Evolutionary conservation across 1,140 invertebrate genomes (phyloP).

Genomic region (Rhagoletis pomonella): DNA sequence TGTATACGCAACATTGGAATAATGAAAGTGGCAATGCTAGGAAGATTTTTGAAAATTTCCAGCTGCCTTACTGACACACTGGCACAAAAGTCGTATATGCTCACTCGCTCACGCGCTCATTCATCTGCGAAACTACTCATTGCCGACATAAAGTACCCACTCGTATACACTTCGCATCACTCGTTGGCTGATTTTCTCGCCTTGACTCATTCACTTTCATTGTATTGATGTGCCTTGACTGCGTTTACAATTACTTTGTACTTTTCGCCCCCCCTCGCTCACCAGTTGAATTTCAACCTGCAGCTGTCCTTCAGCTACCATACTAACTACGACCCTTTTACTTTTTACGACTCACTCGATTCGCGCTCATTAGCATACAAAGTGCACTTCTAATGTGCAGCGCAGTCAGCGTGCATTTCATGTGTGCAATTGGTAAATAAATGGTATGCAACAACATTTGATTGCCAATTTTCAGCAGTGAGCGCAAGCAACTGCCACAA

Average conservation of each 20-base stretch:
- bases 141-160: not conserved
- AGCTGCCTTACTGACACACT: not conserved
- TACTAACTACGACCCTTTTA: not conserved
- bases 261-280: not conserved
- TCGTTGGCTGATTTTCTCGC: too few species aligned
- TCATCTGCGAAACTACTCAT: not conserved
- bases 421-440: slow-evolving; percentile 5
- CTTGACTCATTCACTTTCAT: not conserved
- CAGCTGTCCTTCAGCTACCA: not conserved
- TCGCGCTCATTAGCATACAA: slow-evolving; percentile 16
- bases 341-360: not conserved
- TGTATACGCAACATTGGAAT: too few species aligned
- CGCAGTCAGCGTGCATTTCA: not conserved
- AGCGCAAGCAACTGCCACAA: not conserved
- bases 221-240: not conserved
- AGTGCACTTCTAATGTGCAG: slow-evolving; percentile 34
- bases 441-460: not conserved
- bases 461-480: not conserved
- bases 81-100: not conserved
- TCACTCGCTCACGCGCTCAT: slow-evolving; percentile 1
- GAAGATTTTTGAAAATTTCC: not conserved
- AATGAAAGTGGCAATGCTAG: too few species aligned
- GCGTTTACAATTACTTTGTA: not conserved
- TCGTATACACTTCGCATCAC: not conserved
- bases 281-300: not conserved